These are phyloP conservation scores for Crematogaster levior DNA, from an alignment of 2,888 invertebrate genomes.

Conservation along the genomic window DNA sequence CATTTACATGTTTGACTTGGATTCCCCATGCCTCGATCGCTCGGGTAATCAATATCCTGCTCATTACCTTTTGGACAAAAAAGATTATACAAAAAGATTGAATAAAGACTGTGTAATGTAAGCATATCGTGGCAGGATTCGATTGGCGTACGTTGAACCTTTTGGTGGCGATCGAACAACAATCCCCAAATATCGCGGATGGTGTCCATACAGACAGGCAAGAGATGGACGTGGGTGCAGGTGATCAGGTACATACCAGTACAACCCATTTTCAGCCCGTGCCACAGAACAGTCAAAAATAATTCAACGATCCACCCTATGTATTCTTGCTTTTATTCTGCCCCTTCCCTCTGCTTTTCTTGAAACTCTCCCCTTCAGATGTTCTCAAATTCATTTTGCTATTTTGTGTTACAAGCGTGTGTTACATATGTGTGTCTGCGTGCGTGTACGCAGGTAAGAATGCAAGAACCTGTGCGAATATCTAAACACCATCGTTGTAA, in stretches of 20 bases:
- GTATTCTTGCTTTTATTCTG: slow-evolving; percentile 46
- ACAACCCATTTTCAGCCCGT: slow-evolving; percentile 83
- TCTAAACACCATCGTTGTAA: slow-evolving; percentile 28
- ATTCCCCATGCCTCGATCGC: slow-evolving; percentile 71
- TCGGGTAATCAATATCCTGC: slow-evolving; percentile 66
- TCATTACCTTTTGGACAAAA: slow-evolving; percentile 68
- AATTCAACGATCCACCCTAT: slow-evolving; percentile 64
- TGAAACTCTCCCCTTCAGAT: slow-evolving; percentile 19
- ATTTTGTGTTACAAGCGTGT: slow-evolving; percentile 44
- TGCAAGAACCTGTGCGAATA: slow-evolving; percentile 20
- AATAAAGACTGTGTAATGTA: slow-evolving; percentile 76
- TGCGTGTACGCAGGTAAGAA: slow-evolving; percentile 36
- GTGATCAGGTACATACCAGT: slow-evolving; percentile 98
- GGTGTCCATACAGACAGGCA: slow-evolving; percentile 96
- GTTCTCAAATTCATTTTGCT: slow-evolving; percentile 8
- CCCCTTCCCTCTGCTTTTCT: slow-evolving; percentile 4
- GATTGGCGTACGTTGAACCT: slow-evolving; percentile 99
- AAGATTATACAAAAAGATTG: slow-evolving; percentile 68
- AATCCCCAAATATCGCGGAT: slow-evolving; percentile 97
- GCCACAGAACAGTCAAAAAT: slow-evolving; percentile 83
- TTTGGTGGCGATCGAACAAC: slow-evolving; percentile 98
- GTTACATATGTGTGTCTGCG: slow-evolving; percentile 55
- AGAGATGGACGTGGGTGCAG: slow-evolving; percentile 97
- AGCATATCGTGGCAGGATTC: slow-evolving; percentile 91
- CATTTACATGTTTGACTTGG: slow-evolving; percentile 64